These are phyloP conservation scores for Thalpophila matura DNA, from an alignment of 2,888 invertebrate genomes.

Conservation along the genomic window DNA sequence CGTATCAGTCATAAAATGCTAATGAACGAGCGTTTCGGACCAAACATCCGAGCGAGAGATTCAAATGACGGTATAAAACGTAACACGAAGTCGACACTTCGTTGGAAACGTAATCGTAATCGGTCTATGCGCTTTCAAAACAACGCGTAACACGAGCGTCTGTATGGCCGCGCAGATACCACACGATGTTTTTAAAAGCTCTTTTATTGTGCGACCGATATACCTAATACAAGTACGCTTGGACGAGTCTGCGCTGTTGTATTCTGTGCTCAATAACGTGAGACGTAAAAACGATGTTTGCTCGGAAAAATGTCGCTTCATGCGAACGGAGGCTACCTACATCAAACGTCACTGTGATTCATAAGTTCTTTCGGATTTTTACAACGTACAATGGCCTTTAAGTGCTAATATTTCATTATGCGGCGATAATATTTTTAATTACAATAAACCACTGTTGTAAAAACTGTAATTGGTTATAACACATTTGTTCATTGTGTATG, in stretches of 20 bases:
- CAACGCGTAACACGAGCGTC: slow-evolving; percentile 86
- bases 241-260: slow-evolving; percentile 48
- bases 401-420: slow-evolving; percentile 66
- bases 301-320: slow-evolving; percentile 57
- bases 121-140: slow-evolving; percentile 88
- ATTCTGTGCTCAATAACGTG: slow-evolving; percentile 61
- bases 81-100: slow-evolving; percentile 90
- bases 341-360: slow-evolving; percentile 69
- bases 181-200: slow-evolving; percentile 87
- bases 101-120: slow-evolving; percentile 88
- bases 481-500: slow-evolving; percentile 52
- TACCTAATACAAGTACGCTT: slow-evolving; percentile 65
- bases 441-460: slow-evolving; percentile 58
- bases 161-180: slow-evolving; percentile 83
- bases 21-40: slow-evolving; percentile 89
- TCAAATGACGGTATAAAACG: slow-evolving; percentile 90
- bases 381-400: slow-evolving; percentile 64
- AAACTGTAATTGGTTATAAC: slow-evolving; percentile 54
- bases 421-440: slow-evolving; percentile 64
- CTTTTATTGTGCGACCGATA: slow-evolving; percentile 85
- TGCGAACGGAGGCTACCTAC: slow-evolving; percentile 55
- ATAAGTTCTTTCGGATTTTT: slow-evolving; percentile 69
- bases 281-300: slow-evolving; percentile 65
- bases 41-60: slow-evolving; percentile 90
- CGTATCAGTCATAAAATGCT: slow-evolving; percentile 91